A percentile compares a stretch with the other conserved stretches of the same genome.
Conservation (phyloP, 2,113 vertebrate genomes). For the Clinocottus analis region DNA sequence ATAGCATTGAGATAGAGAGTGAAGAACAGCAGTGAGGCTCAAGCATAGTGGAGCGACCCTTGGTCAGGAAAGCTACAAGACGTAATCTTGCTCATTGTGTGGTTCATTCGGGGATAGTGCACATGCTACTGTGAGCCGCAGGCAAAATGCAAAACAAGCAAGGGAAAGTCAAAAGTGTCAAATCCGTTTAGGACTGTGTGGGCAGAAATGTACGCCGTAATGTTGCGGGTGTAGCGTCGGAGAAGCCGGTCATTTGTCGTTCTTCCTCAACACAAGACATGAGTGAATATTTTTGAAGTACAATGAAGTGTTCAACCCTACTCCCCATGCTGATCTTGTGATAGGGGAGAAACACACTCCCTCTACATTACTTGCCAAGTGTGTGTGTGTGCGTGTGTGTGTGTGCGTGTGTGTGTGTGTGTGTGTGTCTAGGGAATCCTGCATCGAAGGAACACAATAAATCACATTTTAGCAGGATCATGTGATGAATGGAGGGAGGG, state of each 20-base stretch:
- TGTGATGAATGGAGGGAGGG: conserved; percentile 49
- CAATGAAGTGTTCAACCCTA: conserved; percentile 41
- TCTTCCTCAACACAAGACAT: conserved; percentile 2
- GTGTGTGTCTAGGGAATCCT: conserved; percentile 41
- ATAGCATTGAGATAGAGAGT: too few relatives aligned
- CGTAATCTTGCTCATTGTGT: too few relatives aligned
- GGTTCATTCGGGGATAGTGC: too few relatives aligned
- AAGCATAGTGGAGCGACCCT: too few relatives aligned
- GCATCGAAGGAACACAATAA: conserved; percentile 44
- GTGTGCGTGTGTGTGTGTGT: conserved; percentile 25
- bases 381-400: conserved; percentile 30
- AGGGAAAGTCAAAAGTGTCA: background rate
- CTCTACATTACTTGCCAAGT: conserved; percentile 46
- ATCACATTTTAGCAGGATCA: conserved; percentile 57
- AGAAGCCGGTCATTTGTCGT: background rate
- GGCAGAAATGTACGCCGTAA: background rate
- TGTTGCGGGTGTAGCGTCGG: background rate
- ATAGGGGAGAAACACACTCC: conserved; percentile 62
- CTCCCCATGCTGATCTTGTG: conserved; percentile 63
- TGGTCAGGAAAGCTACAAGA: too few relatives aligned
- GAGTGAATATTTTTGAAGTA: conserved; percentile 39
- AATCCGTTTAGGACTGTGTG: background rate
- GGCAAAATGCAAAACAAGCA: background rate
- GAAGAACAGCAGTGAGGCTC: too few relatives aligned
- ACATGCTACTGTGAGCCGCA: too few relatives aligned